Base-by-base conservation (phyloP, 2,888 invertebrate species). In the Oscheius sp. region DNA sequence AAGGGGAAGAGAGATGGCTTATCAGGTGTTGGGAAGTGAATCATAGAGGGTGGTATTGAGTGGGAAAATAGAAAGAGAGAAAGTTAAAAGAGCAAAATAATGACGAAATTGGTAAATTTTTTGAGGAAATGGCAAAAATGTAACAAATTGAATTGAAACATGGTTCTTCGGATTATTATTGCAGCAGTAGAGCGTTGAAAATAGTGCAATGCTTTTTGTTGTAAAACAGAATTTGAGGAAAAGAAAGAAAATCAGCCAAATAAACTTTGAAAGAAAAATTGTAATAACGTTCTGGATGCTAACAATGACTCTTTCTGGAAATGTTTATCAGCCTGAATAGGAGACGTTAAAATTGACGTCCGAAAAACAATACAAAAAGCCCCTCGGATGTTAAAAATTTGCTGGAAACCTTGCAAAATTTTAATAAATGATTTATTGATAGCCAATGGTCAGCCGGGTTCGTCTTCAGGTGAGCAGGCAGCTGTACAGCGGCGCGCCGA, bases 401-500 rank as follows among this genome's bases (percentile, higher is more conserved):
- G n/a, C n/a, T n/a, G n/a, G 14, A 36, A 14, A 36, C 8, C 14
- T 36, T 36, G 36, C 14, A 9, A 36, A 36, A 9, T 36, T 36
- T 36, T 36, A 36, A 36, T 36, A 14, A 36, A 14, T 14, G 14
- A 36, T n/a, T n/a, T n/a, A n/a, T n/a, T n/a, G n/a, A n/a, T n/a
- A n/a, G n/a, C n/a, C n/a, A 36, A 41, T 41, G 41, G 49, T 30
- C 38, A 63, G 49, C 38, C 17, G 14, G 51, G 12, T 22, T 54
- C n/a, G n/a, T n/a, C 54, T 54, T 33, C 54, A 54, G 54, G 54
- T 54, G 54, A 33, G 57, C 54, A 14, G 41, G n/a, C 59, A 26
- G 59, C 44, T 20, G 59, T 59, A 59, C 59, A 59, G 59, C 59
- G 44, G 24, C 33, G 59, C 41, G 26, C 41, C 59, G 59, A n/a